Conservation (phyloP, 2,113 vertebrate genomes). For the Heterochromis multidens region DNA sequence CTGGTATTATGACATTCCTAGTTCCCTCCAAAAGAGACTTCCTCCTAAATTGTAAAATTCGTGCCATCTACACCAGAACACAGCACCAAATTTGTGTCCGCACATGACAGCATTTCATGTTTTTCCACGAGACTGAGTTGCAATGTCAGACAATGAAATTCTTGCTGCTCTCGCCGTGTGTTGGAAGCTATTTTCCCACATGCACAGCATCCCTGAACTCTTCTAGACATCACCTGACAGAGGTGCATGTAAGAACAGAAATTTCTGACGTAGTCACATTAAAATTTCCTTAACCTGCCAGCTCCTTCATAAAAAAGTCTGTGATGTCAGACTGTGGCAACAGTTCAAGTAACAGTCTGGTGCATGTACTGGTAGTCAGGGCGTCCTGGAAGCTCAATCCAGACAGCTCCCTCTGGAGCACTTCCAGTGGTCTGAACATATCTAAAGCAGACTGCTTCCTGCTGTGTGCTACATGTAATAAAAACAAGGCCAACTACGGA, state of each 20-base stretch:
- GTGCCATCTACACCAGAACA: too few species aligned
- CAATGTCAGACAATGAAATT: not conserved
- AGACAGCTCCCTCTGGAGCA: not conserved
- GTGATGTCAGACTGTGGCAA: not conserved
- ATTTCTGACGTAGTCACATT: not conserved
- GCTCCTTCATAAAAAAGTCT: not conserved
- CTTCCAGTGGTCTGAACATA: not conserved
- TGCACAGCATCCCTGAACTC: not conserved
- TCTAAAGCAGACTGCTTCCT: not conserved
- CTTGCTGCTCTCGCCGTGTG: too few species aligned
- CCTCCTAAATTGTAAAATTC: not conserved
- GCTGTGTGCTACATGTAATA: not conserved
- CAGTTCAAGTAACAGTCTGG: not conserved
- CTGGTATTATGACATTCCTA: not conserved
- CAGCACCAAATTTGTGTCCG: rapidly evolving
- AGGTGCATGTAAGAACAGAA: not conserved
- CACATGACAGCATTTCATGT: not conserved
- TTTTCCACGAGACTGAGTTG: rapidly evolving
- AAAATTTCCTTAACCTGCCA: not conserved
- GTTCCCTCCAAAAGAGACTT: not conserved
- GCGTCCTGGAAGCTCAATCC: not conserved
- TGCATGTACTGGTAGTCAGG: not conserved
- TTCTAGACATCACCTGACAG: not conserved
- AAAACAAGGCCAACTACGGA: not conserved
- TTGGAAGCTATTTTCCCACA: not conserved